Evolutionary conservation across 2,797 vertebrate genomes (phyloP).

Genomic region (Aselliscus stoliczkanus): DNA sequence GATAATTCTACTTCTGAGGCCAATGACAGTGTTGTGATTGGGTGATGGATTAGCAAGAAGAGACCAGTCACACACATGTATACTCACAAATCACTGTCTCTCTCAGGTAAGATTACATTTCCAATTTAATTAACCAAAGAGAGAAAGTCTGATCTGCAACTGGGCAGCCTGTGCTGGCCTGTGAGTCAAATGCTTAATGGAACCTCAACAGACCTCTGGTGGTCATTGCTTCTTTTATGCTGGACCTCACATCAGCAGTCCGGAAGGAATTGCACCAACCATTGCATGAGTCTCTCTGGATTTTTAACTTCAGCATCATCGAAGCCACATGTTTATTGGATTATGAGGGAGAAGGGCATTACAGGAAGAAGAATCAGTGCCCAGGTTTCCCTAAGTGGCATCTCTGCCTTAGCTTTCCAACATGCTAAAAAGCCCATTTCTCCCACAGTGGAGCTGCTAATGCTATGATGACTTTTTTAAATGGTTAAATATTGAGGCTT

Average conservation of each 20-base stretch:
- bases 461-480: not conserved
- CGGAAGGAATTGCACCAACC: not conserved
- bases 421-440: not conserved
- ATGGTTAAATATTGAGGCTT: not conserved
- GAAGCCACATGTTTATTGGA: not conserved
- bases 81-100: not conserved
- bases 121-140: not conserved
- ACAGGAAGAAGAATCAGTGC: no score
- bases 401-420: not conserved
- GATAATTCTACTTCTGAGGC: not conserved
- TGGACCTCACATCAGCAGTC: not conserved
- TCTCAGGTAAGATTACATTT: no score
- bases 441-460: no score
- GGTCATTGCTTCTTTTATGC: not conserved
- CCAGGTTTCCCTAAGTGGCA: not conserved
- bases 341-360: no score
- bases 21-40: accelerated
- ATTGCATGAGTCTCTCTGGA: no score
- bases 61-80: not conserved
- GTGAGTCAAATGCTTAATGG: not conserved
- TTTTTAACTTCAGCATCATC: not conserved
- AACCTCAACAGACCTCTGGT: not conserved
- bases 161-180: not conserved
- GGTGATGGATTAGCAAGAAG: not conserved
- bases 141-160: not conserved